These are phyloP conservation scores for Elmis aenea DNA, from an alignment of 2,888 invertebrate genomes.

Conservation along the genomic window DNA sequence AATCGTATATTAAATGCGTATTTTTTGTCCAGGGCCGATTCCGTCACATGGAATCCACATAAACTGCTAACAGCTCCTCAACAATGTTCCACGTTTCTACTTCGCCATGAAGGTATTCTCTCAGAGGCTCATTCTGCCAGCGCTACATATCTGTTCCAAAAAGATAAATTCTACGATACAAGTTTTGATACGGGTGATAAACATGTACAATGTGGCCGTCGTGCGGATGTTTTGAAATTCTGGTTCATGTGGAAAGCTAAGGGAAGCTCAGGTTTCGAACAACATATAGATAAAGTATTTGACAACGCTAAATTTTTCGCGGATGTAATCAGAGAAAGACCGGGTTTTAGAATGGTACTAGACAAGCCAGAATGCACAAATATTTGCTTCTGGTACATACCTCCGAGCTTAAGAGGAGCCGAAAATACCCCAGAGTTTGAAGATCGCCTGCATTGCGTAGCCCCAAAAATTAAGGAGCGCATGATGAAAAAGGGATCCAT, in stretches of 20 bases:
- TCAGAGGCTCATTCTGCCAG: conserved; percentile 70
- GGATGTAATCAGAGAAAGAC: conserved; percentile 59
- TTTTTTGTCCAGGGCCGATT: conserved; percentile 66
- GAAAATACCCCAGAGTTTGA: conserved; percentile 52
- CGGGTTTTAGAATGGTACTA: conserved; percentile 68
- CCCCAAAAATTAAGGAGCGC: conserved; percentile 86
- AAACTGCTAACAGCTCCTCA: conserved; percentile 86
- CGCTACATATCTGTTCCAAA: conserved; percentile 83
- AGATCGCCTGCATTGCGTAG: conserved; percentile 70
- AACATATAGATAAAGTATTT: conserved; percentile 74
- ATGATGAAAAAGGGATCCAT: conserved; percentile 95
- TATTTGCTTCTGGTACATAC: conserved; percentile 94
- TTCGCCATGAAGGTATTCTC: conserved; percentile 66
- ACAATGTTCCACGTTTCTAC: conserved; percentile 82
- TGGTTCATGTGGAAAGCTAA: conserved; percentile 99
- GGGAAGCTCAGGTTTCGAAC: conserved; percentile 70
- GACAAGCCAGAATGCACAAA: conserved; percentile 88
- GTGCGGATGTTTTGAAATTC: conserved; percentile 93
- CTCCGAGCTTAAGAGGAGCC: conserved; percentile 61
- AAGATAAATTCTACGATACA: conserved; percentile 87
- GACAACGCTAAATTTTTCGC: conserved; percentile 69
- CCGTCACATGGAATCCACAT: conserved; percentile 93
- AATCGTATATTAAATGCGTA: not conserved
- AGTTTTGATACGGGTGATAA: conserved; percentile 82
- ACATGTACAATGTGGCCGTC: conserved; percentile 91